Conservation (phyloP, 2,888 invertebrate species). For the Melinopterus prodromus region DNA sequence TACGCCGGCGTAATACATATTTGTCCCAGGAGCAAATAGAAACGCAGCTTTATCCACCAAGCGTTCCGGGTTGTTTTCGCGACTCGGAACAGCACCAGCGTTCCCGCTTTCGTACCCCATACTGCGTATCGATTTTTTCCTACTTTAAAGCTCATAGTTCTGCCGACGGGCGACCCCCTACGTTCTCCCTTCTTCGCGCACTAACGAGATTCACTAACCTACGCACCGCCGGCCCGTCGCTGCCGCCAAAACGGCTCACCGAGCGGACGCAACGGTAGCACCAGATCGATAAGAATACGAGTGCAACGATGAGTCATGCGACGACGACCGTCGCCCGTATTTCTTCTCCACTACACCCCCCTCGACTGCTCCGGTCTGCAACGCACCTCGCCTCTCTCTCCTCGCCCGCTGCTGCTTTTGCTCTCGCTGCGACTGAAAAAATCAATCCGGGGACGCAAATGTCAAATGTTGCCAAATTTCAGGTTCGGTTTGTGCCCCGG, state of each 20-base stretch:
- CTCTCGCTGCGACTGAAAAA: constrained; percentile 50
- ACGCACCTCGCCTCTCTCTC: constrained; percentile 32
- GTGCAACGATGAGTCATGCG: constrained; percentile 62
- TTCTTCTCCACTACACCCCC: constrained; percentile 29
- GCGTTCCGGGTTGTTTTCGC: constrained; percentile 4
- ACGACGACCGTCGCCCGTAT: constrained; percentile 47
- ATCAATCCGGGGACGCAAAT: constrained; percentile 59
- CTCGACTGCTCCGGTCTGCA: constrained; percentile 42
- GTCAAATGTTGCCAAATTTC: constrained; percentile 61
- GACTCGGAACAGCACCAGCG: constrained; percentile 4
- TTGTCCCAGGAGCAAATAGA: neutral
- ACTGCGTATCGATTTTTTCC: constrained; percentile 8
- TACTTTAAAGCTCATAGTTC: constrained; percentile 25
- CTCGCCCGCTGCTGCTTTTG: constrained; percentile 24
- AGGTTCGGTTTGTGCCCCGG: constrained; percentile 33
- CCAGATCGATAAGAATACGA: constrained; percentile 59
- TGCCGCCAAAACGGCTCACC: constrained; percentile 38
- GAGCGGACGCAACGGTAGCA: constrained; percentile 7
- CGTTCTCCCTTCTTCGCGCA: constrained; percentile 27
- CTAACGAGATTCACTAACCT: constrained; percentile 49
- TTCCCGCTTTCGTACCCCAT: constrained; percentile 13
- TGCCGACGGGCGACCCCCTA: constrained; percentile 10
- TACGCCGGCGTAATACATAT: neutral
- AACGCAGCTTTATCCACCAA: neutral
- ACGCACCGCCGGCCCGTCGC: constrained; percentile 39